Evolutionary conservation across 2,888 invertebrate genomes (phyloP), one percentile per base, ranked within the genome.

Genomic region (Trypoxylon attenuatum): DNA sequence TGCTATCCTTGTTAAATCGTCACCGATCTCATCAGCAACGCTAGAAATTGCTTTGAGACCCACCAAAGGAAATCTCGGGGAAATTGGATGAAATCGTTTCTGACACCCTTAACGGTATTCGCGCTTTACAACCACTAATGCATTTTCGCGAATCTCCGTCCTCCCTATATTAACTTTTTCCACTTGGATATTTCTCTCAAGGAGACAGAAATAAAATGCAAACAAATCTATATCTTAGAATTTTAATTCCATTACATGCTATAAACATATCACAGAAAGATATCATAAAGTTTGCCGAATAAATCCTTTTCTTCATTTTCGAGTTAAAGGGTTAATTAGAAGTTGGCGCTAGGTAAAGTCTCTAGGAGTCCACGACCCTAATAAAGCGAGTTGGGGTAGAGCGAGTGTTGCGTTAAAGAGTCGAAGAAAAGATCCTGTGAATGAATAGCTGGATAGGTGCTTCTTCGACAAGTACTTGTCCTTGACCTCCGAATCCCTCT

Each of bases 401-500:
- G 53, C 29, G 43, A 58, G 47, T 27, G 56, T 50, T 47, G 39
- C 18, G 41, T 51, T 39, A 49, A 69, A 23, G 50, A 59, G 25
- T 18, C 27, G 27, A 29, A 19, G 43, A 41, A 29, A 47, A 58
- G 43, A 58, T 55, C 52, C 43, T 13, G n/a, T 47, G 64, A 71
- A 64, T 64, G 68, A 58, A 61, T 58, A 67, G 33, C 22, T 13
- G 5, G n/a, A n/a, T n/a, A n/a, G 1, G 23, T 53, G 46, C 46
- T 41, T 49, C 27, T 49, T 22, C 27, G 60, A 43, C 57, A 57
- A 65, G 54, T 54, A 29, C 38, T 41, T 43, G 54, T 19, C 73
- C 73, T 73, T 77, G 71, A 58, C 83, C 82, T 81, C 78, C 77
- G 78, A 77, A 80, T 77, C 72, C 63, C 66, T 73, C 55, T 58